Conservation (phyloP, 2,888 invertebrate genomes). For the Arge pagana region DNA sequence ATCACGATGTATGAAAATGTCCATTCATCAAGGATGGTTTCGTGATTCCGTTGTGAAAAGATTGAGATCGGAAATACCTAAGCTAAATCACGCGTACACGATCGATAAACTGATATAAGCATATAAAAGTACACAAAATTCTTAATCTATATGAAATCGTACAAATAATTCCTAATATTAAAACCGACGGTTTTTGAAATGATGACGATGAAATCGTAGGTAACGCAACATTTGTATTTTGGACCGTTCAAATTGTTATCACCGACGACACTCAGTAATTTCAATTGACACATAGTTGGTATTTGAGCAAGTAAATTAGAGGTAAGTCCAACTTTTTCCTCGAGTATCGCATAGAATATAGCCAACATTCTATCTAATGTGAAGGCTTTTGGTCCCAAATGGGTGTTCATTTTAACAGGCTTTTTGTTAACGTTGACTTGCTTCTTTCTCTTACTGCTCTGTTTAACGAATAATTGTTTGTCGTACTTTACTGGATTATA, state of each 20-base stretch:
- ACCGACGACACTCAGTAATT: conserved; percentile 73
- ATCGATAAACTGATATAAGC: conserved; percentile 24
- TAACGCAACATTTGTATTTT: conserved; percentile 85
- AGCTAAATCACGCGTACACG: conserved; percentile 7
- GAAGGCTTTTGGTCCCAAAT: conserved; percentile 83
- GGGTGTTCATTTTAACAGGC: conserved; percentile 66
- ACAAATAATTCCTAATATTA: conserved; percentile 76
- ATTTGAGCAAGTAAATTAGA: conserved; percentile 87
- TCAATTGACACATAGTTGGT: conserved; percentile 82
- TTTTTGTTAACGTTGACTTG: conserved; percentile 57
- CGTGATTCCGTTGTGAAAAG: no score
- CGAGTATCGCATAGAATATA: conserved; percentile 87
- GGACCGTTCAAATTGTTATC: conserved; percentile 78
- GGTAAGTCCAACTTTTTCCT: conserved; percentile 82
- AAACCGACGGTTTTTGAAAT: conserved; percentile 79
- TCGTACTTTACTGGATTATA: conserved; percentile 90
- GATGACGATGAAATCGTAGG: conserved; percentile 77
- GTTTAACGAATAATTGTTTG: conserved; percentile 82
- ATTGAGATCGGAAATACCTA: no score
- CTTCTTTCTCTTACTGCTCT: conserved; percentile 72
- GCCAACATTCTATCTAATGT: conserved; percentile 81
- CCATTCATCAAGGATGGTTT: no score
- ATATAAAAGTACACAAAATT: conserved; percentile 18
- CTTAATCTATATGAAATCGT: conserved; percentile 72
- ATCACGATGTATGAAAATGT: background rate